phyloP scores from a whole-genome alignment of 2,113 vertebrate species.

The Meleagris gallopavo region DNA sequence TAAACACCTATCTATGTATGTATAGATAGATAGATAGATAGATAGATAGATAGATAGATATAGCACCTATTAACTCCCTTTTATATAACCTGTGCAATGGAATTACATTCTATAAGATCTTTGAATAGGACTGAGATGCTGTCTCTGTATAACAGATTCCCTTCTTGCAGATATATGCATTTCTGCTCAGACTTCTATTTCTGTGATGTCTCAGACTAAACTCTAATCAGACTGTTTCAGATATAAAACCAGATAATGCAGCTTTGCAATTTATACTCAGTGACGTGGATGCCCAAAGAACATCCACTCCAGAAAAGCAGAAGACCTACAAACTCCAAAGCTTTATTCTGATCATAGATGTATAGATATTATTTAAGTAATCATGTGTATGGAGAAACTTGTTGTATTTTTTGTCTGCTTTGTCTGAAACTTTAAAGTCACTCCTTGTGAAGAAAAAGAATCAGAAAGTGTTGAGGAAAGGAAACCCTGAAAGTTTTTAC shows the following conservation, averaged over 20 bases:
- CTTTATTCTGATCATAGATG: background rate
- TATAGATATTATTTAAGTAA: background rate
- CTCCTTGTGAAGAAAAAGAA: background rate
- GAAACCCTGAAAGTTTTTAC: background rate
- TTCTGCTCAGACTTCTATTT: background rate
- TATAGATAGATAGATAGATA: too few relatives aligned
- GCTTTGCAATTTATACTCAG: slow-evolving; percentile 13
- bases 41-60: too few relatives aligned
- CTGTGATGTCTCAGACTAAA: background rate
- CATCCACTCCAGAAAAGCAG: background rate
- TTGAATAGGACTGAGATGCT: background rate
- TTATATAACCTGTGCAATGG: background rate
- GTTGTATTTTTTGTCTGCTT: background rate
- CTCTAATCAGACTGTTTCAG: background rate
- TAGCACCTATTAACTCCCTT: background rate
- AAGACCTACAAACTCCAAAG: background rate
- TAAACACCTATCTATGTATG: background rate
- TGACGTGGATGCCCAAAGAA: background rate
- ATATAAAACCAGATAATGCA: slow-evolving; percentile 13
- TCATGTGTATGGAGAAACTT: background rate
- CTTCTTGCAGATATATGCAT: background rate
- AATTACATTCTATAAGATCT: background rate
- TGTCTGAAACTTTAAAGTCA: background rate
- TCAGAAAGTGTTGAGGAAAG: background rate
- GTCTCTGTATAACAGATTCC: background rate